phyloP scores from a whole-genome alignment of 2,888 invertebrate species.

The Drosophila neoperkinsi region DNA sequence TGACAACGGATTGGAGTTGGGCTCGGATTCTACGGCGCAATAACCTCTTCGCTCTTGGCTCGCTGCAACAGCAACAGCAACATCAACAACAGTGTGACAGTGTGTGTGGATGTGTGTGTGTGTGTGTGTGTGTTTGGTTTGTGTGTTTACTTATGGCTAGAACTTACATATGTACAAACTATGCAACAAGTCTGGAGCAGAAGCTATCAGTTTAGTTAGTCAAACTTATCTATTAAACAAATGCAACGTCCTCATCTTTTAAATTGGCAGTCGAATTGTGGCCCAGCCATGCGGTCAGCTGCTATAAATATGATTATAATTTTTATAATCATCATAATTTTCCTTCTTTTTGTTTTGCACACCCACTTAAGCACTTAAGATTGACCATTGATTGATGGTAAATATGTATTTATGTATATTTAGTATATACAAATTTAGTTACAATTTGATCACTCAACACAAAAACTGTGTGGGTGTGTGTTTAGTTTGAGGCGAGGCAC shows the following conservation, averaged over 20 bases:
- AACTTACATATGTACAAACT: slow-evolving; percentile 70
- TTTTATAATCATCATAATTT: slow-evolving; percentile 18
- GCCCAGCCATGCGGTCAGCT: slow-evolving; percentile 79
- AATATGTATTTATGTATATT: background rate
- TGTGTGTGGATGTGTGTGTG: slow-evolving; percentile 4
- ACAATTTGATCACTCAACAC: slow-evolving; percentile 36
- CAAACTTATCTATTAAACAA: slow-evolving; percentile 69
- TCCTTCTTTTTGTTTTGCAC: slow-evolving; percentile 6
- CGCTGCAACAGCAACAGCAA: slow-evolving; percentile 38
- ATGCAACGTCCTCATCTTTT: slow-evolving; percentile 64
- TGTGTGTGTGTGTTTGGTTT: slow-evolving; percentile 33
- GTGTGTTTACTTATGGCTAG: slow-evolving; percentile 49
- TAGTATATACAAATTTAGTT: slow-evolving; percentile 25
- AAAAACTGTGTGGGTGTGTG: slow-evolving; percentile 26
- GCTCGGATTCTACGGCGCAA: slow-evolving; percentile 42
- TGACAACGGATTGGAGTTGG: slow-evolving; percentile 28
- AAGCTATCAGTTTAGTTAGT: slow-evolving; percentile 60
- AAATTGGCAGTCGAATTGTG: slow-evolving; percentile 78
- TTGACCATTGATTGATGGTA: slow-evolving; percentile 10
- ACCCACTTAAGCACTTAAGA: slow-evolving; percentile 25
- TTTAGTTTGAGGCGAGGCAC: slow-evolving; percentile 62
- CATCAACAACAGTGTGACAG: slow-evolving; percentile 35
- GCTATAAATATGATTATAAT: slow-evolving; percentile 49
- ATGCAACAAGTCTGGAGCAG: slow-evolving; percentile 72
- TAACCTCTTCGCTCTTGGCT: slow-evolving; percentile 25